Conservation (phyloP, 2,888 invertebrate species). For the Xanthia togata region DNA sequence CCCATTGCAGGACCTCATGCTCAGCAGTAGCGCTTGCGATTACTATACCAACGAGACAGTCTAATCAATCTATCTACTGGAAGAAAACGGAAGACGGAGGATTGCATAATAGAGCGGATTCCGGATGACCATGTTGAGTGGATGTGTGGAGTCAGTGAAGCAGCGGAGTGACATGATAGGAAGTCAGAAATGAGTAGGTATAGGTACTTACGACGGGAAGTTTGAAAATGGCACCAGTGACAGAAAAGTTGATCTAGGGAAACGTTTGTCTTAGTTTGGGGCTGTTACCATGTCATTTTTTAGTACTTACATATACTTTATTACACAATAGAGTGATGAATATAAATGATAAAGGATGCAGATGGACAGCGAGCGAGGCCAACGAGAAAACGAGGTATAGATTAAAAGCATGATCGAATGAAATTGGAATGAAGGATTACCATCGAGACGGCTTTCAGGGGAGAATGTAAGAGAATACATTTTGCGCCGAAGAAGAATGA, state of each 20-base stretch:
- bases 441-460: not conserved
- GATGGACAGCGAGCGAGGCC: not conserved
- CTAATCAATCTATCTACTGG: no score
- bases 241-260: not conserved
- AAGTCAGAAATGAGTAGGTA: not conserved
- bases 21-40: no score
- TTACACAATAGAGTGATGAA: not conserved
- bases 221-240: not conserved
- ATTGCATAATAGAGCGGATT: not conserved
- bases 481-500: not conserved
- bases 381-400: not conserved
- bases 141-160: not conserved
- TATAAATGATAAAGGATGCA: not conserved
- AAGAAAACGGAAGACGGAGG: no score
- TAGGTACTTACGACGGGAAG: no score
- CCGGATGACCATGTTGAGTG: not conserved
- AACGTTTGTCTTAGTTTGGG: no score
- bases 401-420: not conserved
- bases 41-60: no score
- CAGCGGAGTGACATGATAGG: not conserved
- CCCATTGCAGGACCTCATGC: no score
- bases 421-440: not conserved
- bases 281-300: no score
- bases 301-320: no score
- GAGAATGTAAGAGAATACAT: not conserved